phyloP scores from a whole-genome alignment of 1,140 invertebrate genomes.

The Bombus terrestris region DNA sequence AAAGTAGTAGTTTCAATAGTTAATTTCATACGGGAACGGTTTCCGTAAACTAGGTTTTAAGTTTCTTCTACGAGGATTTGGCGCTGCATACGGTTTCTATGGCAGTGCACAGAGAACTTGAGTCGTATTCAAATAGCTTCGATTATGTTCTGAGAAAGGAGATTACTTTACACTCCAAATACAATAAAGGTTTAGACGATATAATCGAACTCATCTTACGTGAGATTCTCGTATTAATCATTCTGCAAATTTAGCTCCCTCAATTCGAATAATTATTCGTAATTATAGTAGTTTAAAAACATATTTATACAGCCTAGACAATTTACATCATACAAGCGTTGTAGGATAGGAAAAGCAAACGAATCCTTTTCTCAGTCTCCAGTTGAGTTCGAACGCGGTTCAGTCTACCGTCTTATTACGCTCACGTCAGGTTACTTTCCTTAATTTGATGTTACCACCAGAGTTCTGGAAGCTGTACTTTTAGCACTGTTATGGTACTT shows the following conservation, averaged over 20 bases:
- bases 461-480: neutral
- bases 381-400: neutral
- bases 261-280: neutral
- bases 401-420: slow-evolving; percentile 12
- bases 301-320: neutral
- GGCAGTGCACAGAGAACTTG: neutral
- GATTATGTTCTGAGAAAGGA: neutral
- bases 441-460: slow-evolving; percentile 8
- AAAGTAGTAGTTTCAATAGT: neutral
- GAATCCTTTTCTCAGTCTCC: neutral
- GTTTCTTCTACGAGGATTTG: neutral
- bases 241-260: neutral
- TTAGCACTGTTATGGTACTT: neutral
- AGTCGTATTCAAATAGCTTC: slow-evolving; percentile 8
- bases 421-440: neutral
- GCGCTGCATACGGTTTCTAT: neutral
- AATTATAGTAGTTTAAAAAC: neutral
- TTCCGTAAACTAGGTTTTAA: neutral
- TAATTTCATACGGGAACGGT: neutral
- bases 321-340: neutral
- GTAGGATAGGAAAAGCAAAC: neutral
- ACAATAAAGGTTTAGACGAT: neutral
- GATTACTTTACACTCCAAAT: neutral
- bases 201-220: neutral
- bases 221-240: neutral